Evolutionary conservation across 2,797 vertebrate species (phyloP).

Genomic region (Dromococcyx pavoninus): DNA sequence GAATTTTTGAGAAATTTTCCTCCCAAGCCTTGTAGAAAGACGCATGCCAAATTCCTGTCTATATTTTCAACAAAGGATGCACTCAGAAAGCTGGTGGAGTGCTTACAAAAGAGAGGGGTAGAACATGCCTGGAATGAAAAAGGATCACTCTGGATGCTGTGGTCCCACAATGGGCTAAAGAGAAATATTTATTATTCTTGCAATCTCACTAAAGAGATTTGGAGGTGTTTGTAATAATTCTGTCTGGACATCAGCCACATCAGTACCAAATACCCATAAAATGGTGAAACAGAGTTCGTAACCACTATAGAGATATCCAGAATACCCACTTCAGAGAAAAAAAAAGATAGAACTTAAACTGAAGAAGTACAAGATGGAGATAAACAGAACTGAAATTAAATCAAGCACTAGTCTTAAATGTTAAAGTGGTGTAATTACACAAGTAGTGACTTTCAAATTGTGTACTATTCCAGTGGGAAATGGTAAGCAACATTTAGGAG

Average conservation of each 20-base stretch:
- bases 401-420: accelerated
- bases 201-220: neutral
- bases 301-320: neutral
- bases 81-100: neutral
- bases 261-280: neutral
- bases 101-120: neutral
- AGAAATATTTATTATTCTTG: neutral
- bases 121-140: neutral
- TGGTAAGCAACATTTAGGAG: neutral
- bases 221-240: neutral
- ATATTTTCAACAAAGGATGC: neutral
- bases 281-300: neutral
- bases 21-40: neutral
- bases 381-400: neutral
- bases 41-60: neutral
- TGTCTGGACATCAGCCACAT: neutral
- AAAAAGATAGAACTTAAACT: neutral
- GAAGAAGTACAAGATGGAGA: neutral
- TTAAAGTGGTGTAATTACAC: neutral
- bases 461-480: neutral
- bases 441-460: neutral
- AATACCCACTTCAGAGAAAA: neutral
- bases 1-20: neutral
- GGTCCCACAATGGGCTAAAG: neutral
- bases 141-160: neutral